Evolutionary conservation across 1,140 invertebrate species (phyloP).

Genomic region (Whitmania pigra): DNA sequence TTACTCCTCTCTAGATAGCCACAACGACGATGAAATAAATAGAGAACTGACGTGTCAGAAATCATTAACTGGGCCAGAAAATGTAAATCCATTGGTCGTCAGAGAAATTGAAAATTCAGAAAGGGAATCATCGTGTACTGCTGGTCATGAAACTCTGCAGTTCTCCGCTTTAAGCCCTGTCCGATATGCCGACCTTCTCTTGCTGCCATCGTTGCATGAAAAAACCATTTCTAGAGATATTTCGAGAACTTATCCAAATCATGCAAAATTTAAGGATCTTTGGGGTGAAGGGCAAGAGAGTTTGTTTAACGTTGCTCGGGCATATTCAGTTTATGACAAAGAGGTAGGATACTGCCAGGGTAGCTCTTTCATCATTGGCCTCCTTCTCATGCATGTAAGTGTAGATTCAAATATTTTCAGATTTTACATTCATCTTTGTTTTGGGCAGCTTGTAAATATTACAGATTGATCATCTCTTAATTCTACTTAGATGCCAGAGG

Average conservation of each 20-base stretch:
- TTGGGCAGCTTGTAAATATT: neutral
- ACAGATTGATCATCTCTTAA: neutral
- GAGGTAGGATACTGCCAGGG: constrained; percentile 99
- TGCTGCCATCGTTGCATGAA: constrained; percentile 88
- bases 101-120: no score
- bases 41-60: no score
- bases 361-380: constrained; percentile 85
- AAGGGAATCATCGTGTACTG: no score
- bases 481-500: constrained; percentile 77
- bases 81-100: no score
- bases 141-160: no score
- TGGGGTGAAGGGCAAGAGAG: constrained; percentile 81
- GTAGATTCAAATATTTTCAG: neutral
- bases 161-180: no score
- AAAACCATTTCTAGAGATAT: constrained; percentile 90
- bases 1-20: no score
- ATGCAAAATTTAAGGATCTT: constrained; percentile 45
- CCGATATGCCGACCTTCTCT: constrained; percentile 85
- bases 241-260: constrained; percentile 91
- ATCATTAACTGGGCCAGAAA: no score
- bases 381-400: constrained; percentile 56
- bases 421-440: neutral
- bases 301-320: constrained; percentile 81
- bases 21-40: no score
- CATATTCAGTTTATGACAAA: constrained; percentile 86